Evolutionary conservation across 2,113 vertebrate genomes (phyloP), one percentile per base, ranked within the genome.

Genomic region (Cinclus cinclus): DNA sequence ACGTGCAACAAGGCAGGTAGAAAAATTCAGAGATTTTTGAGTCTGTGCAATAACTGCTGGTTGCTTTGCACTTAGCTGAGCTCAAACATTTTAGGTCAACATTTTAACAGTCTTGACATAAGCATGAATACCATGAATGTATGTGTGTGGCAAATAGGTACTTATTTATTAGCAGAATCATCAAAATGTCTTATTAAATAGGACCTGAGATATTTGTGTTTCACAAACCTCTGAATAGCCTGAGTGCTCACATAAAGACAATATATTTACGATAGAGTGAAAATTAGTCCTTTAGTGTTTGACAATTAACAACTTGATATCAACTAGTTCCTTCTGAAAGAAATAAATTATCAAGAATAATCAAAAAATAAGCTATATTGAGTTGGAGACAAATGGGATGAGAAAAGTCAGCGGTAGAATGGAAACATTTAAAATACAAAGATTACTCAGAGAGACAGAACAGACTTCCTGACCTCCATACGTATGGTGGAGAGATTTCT

Each of bases 221-320:
- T 88, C 47, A 63, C 7, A 25, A 47, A 63, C 9, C 3, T 63
- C 53, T 60, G 27, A 76, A 47, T 16, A 91, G 21, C 12, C 30
- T 44, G 25, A 55, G 6, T 9, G 4, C 7, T 56, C 14, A 21
- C 7, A 63, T 42, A 58, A 79, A 92, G 75, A 27, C 9, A 53
- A 20, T 0, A 1, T 53, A 22, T 62, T 75, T 82, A 49, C 10
- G 55, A 2, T 0, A 30, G 10, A 23, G 4, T 9, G 8, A 23
- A 73, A 75, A 83, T n/a, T 16, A 65, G 41, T 78, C 16, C 18
- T 44, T 79, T 53, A 37, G 22, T 50, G 15, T 62, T 27, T 68
- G 27, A 50, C 4, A 68, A 60, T 59, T 50, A 39, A 71, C 33
- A 7, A 63, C 21, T 41, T 80, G 21, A 31, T 60, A 30, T 17